Percentiles rank a stretch among this genome's conserved stretches.
phyloP scores from a whole-genome alignment of 1,140 invertebrate species.

The Centruroides sculpturatus region DNA sequence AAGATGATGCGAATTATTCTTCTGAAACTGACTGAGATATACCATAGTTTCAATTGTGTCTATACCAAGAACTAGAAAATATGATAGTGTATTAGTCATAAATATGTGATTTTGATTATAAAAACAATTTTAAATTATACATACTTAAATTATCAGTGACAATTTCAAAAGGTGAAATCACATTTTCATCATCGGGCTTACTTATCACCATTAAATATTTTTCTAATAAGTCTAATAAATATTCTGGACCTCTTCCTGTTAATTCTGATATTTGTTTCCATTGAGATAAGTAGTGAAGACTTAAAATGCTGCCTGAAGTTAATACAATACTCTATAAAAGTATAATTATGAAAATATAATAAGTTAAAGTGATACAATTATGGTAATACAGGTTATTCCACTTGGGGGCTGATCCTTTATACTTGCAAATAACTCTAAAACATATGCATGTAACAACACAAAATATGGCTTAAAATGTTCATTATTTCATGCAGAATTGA shows the following conservation, averaged over 20 bases:
- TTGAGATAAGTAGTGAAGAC: slow-evolving; percentile 46
- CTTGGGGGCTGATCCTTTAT: no score
- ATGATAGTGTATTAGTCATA: slow-evolving; percentile 2
- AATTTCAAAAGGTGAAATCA: slow-evolving; percentile 84
- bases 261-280: slow-evolving; percentile 58
- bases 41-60: slow-evolving; percentile 80
- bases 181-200: slow-evolving; percentile 73
- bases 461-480: no score
- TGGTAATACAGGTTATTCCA: no score
- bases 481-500: no score
- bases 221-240: slow-evolving; percentile 54
- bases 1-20: not conserved
- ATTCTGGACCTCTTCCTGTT: slow-evolving; percentile 51
- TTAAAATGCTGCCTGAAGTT: slow-evolving; percentile 57
- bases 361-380: no score
- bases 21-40: slow-evolving; percentile 34
- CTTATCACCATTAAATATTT: slow-evolving; percentile 65
- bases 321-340: slow-evolving; percentile 51
- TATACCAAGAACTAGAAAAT: slow-evolving; percentile 58
- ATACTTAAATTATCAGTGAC: slow-evolving; percentile 68
- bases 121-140: slow-evolving; percentile 9
- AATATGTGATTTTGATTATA: not conserved
- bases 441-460: no score
- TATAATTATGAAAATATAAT: not conserved
- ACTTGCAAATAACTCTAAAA: no score